phyloP scores from a whole-genome alignment of 1,140 invertebrate species.

The Neelides sp. region DNA sequence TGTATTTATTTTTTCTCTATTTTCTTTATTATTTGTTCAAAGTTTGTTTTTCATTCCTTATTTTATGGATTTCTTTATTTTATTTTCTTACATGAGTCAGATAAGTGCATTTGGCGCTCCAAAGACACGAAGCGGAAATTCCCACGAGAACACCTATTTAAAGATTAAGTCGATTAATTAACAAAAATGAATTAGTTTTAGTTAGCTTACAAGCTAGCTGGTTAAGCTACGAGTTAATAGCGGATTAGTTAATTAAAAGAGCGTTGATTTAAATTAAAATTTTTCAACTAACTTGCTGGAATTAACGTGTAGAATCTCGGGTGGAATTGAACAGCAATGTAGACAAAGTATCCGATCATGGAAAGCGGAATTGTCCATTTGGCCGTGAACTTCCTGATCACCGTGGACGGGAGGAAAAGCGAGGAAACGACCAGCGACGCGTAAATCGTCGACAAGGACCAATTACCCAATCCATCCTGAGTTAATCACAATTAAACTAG shows the following conservation, averaged over 20 bases:
- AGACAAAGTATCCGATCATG: constrained; percentile 82
- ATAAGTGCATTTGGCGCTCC: constrained; percentile 92
- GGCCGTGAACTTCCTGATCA: constrained; percentile 77
- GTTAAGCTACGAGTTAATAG: no score
- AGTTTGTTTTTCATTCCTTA: no score
- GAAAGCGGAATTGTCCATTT: constrained; percentile 88
- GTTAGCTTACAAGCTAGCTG: no score
- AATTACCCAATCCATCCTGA: constrained; percentile 48
- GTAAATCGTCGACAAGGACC: constrained; percentile 73
- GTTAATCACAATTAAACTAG: background rate
- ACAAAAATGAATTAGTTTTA: no score
- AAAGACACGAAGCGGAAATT: constrained; percentile 84
- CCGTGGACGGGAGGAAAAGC: constrained; percentile 78
- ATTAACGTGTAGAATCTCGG: constrained; percentile 78
- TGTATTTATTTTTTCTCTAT: no score
- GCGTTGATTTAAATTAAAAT: no score
- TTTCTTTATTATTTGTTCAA: no score
- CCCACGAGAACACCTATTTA: no score
- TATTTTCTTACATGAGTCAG: constrained; percentile 55
- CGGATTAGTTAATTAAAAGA: no score
- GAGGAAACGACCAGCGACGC: constrained; percentile 77
- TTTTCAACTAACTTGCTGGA: no score
- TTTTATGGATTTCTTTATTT: no score
- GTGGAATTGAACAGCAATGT: constrained; percentile 86
- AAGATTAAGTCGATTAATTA: no score